Conservation (phyloP, 2,888 invertebrate genomes). For the Chrysolina oricalcia region DNA sequence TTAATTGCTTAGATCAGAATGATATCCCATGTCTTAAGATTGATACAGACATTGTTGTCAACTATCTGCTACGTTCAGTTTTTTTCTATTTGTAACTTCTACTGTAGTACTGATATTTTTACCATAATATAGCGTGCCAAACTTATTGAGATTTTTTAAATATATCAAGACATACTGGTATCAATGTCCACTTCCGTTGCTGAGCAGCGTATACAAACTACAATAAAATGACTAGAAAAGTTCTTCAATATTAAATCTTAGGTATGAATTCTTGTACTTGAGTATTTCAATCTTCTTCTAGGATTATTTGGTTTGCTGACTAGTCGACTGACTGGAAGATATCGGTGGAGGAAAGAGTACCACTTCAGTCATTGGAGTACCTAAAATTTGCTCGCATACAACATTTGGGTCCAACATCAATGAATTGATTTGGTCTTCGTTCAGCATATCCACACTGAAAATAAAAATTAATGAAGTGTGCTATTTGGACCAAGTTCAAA, state of each 20-base stretch:
- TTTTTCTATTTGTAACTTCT: too few relatives aligned
- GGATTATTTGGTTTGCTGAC: conserved; percentile 36
- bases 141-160: neutral
- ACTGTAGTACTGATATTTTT: too few relatives aligned
- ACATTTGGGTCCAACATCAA: conserved; percentile 84
- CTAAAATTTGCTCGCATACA: conserved; percentile 80
- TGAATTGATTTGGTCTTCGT: conserved; percentile 84
- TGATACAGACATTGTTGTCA: too few relatives aligned
- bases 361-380: conserved; percentile 74
- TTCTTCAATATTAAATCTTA: conserved; percentile 23
- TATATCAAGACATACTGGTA: neutral
- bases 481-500: too few relatives aligned
- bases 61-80: too few relatives aligned
- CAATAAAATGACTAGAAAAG: conserved; percentile 38
- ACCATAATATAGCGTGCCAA: neutral
- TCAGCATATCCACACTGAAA: conserved; percentile 83
- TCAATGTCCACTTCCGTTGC: neutral
- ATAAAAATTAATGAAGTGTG: neutral
- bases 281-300: conserved; percentile 28
- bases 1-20: too few relatives aligned
- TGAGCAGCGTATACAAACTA: conserved; percentile 3
- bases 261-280: conserved; percentile 37
- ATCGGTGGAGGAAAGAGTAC: conserved; percentile 66
- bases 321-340: conserved; percentile 20
- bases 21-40: too few relatives aligned